These are phyloP conservation scores for Acanthaster planci DNA, from an alignment of 35 echinoderm and acorn worm genomes.

Conservation along the genomic window DNA sequence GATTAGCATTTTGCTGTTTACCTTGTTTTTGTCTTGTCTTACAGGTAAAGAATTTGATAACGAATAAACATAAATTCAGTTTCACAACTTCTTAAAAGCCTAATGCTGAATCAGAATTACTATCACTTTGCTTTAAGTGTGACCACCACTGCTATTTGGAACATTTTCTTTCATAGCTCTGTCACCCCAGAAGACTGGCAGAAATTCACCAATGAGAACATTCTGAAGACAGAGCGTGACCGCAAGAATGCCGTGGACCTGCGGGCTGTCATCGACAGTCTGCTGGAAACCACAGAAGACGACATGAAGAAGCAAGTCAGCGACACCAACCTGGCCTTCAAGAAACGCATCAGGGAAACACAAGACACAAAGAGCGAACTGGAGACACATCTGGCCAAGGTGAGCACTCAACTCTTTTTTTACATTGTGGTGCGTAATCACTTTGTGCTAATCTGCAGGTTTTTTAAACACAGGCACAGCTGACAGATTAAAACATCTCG, in stretches of 20 bases:
- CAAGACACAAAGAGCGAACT: slow-evolving; percentile 77
- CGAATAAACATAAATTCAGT: no score
- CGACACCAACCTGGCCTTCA: slow-evolving; percentile 90
- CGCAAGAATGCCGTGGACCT: slow-evolving; percentile 86
- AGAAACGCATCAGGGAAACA: slow-evolving; percentile 85
- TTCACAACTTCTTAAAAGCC: no score
- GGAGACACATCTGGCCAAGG: slow-evolving; percentile 84
- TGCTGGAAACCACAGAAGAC: slow-evolving; percentile 78
- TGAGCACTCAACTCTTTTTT: slow-evolving; percentile 1
- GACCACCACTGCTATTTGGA: no score
- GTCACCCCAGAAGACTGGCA: slow-evolving; percentile 96
- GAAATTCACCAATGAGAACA: slow-evolving; percentile 86
- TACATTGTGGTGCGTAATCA: no score
- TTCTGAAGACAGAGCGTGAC: slow-evolving; percentile 86
- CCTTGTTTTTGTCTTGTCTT: no score
- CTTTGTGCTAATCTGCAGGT: no score
- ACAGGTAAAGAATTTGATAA: no score
- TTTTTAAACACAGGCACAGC: no score
- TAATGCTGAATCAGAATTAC: no score
- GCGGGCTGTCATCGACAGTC: slow-evolving; percentile 82
- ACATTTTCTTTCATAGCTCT: slow-evolving; percentile 57
- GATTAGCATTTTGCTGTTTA: no score
- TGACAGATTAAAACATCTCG: no score
- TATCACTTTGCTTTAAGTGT: no score
- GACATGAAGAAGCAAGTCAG: slow-evolving; percentile 96